These are phyloP conservation scores for Connochaetes taurinus DNA, from an alignment of 2,113 vertebrate species.

Conservation along the genomic window DNA sequence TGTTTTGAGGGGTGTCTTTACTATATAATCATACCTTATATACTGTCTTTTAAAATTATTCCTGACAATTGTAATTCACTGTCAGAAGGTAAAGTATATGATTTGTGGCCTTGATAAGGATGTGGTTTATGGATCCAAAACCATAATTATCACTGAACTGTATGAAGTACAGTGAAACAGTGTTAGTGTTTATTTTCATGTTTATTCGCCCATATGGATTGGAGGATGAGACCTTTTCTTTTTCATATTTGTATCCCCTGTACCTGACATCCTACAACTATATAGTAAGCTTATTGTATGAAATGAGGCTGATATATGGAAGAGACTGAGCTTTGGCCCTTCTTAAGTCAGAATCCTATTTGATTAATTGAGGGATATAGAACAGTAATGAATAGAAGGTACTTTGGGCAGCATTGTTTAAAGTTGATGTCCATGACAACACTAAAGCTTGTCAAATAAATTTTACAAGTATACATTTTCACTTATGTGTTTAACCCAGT, in stretches of 20 bases:
- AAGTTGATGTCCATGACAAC: slow-evolving; percentile 18
- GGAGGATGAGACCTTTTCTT: neutral
- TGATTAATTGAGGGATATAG: neutral
- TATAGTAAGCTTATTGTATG: neutral
- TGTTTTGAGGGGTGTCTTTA: neutral
- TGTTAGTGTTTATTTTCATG: neutral
- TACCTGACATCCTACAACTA: neutral
- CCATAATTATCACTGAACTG: neutral
- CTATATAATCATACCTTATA: neutral
- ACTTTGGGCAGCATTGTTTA: neutral
- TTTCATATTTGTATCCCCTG: neutral
- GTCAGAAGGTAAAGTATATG: neutral
- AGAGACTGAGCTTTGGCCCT: neutral
- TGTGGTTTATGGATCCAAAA: neutral
- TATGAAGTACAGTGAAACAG: neutral
- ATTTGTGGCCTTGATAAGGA: neutral
- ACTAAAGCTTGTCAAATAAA: neutral
- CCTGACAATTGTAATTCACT: neutral
- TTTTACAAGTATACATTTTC: neutral
- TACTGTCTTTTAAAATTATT: slow-evolving; percentile 6
- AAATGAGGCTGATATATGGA: neutral
- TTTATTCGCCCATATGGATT: neutral
- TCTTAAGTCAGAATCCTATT: neutral
- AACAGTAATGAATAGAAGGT: slow-evolving; percentile 5
- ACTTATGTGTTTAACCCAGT: neutral